These are phyloP conservation scores for Drosophila tani DNA, from an alignment of 1,140 invertebrate species.

Conservation along the genomic window DNA sequence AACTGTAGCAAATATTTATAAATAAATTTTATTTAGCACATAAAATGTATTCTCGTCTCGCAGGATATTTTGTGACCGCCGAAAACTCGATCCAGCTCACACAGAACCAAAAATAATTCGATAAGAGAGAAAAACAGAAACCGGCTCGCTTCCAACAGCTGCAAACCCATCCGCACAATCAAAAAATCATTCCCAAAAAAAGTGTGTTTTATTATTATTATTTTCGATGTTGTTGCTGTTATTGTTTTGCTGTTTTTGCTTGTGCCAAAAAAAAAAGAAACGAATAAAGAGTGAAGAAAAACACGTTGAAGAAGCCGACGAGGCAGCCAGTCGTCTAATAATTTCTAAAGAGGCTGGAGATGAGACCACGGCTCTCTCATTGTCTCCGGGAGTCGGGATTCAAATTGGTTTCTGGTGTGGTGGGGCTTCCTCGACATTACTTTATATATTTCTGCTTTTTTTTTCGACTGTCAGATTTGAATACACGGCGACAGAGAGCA, in stretches of 20 bases:
- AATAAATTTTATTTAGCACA: neutral
- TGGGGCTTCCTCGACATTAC: conserved; percentile 31
- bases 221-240: conserved; percentile 3
- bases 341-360: conserved; percentile 57
- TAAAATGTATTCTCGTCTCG: neutral
- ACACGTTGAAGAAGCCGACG: conserved; percentile 5
- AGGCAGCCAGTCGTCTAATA: conserved; percentile 51
- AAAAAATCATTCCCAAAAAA: conserved; percentile 49
- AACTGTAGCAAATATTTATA: conserved; percentile 1
- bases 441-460: neutral
- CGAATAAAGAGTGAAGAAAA: conserved; percentile 20
- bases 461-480: conserved; percentile 55
- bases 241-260: conserved; percentile 16
- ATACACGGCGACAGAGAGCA: conserved; percentile 43
- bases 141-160: conserved; percentile 69
- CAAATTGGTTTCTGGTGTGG: conserved; percentile 18
- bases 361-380: conserved; percentile 32
- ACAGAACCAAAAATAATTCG: conserved; percentile 20
- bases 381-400: conserved; percentile 42
- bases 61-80: conserved; percentile 20
- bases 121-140: conserved; percentile 37
- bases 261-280: conserved; percentile 35
- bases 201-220: conserved; percentile 29
- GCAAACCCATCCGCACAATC: conserved; percentile 46
- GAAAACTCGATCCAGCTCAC: conserved; percentile 5